Base-by-base conservation (phyloP, 2,888 invertebrate species). In the Tineola bisselliella region DNA sequence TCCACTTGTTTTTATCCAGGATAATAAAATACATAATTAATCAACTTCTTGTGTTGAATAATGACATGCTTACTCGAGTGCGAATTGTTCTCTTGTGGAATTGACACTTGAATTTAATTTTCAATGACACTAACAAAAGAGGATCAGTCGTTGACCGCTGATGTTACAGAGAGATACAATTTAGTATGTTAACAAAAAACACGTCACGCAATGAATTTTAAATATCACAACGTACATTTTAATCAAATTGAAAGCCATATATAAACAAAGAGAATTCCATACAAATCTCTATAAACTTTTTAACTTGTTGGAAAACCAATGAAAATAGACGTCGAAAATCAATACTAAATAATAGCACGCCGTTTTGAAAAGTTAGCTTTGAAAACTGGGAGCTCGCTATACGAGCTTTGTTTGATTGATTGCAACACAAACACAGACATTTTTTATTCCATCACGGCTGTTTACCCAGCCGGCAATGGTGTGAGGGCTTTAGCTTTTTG, bases 371-470 rank as follows among this genome's bases (percentile, higher is more conserved):
- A 80, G 82, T 82, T 80, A 75, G 78, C 80, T 75, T 77, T 77
- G 72, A 73, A 72, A 63, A 68, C 74, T 68, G 72, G 70, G 68
- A 73, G 71, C 69, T 71, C 70, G 69, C 61, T 63, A 70, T 17
- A 61, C 73, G 68, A 69, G 79, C 77, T 76, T 77, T 82, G 80
- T 84, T 80, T 82, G 84, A 84, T 81, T 81, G 84, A 84, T 83
- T 82, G 84, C 79, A 77, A 78, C 73, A 75, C 81, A 82, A 81
- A 82, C 78, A 81, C 64, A 65, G 70, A 64, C 69, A 70, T 77
- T 79, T 81, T 81, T 81, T 77, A 77, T 76, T 79, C 75, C 70
- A 74, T 76, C 74, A 70, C 69, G 66, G 67, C 66, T 81, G 74
- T 79, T 81, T 79, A 72, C 74, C 64, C 68, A 67, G 64, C 66